phyloP scores from a whole-genome alignment of 2,113 vertebrate genomes.

The Proterorhinus semilunaris region DNA sequence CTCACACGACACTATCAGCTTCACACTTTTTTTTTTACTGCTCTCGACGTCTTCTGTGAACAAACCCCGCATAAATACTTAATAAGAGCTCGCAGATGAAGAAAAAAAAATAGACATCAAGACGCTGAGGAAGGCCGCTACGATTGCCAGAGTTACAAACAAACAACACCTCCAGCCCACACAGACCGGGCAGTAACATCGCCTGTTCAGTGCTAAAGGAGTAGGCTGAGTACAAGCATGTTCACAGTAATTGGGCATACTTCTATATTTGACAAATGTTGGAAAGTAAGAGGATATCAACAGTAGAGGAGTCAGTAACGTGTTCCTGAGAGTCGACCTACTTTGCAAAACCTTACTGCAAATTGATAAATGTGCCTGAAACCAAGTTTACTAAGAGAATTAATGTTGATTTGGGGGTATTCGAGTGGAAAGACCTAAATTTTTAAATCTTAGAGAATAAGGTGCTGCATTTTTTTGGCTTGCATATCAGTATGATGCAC shows the following conservation, averaged over 20 bases:
- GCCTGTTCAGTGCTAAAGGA: constrained; percentile 32
- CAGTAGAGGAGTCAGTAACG: neutral
- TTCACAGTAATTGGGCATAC: neutral
- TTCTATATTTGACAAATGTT: constrained; percentile 29
- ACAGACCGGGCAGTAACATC: constrained; percentile 4
- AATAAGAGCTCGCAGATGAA: constrained; percentile 14
- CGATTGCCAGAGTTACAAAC: constrained; percentile 19
- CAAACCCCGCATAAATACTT: constrained; percentile 1
- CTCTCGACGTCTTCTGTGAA: constrained; percentile 4
- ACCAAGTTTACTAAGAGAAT: no score
- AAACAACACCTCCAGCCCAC: constrained; percentile 26
- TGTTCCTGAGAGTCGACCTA: no score
- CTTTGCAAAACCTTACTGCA: no score
- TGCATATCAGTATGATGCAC: no score
- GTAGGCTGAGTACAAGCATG: constrained; percentile 28
- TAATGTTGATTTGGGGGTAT: no score
- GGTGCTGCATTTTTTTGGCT: no score
- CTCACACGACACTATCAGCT: neutral
- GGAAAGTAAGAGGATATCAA: constrained; percentile 13
- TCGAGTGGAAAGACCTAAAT: no score
- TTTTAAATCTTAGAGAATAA: no score
- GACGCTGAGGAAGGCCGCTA: constrained; percentile 7
- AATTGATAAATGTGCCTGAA: no score
- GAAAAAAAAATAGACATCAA: constrained; percentile 7
- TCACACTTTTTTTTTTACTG: constrained; percentile 9